phyloP scores from a whole-genome alignment of 2,113 vertebrate genomes.

The Gymnocephalus cernua region DNA sequence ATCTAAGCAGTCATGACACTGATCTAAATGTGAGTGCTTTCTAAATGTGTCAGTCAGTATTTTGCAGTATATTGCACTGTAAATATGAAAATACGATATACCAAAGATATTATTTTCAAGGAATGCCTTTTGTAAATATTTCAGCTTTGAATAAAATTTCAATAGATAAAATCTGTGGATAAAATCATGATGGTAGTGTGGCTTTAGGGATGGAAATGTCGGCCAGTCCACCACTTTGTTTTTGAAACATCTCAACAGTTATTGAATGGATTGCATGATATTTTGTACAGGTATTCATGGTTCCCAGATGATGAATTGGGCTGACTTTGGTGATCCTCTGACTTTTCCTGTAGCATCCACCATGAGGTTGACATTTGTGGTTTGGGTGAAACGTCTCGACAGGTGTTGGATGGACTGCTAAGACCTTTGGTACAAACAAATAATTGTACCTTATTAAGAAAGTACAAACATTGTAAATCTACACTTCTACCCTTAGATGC shows the following conservation, averaged over 20 bases:
- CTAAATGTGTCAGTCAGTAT: constrained; percentile 38
- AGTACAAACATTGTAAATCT: background rate
- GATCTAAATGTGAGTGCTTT: constrained; percentile 40
- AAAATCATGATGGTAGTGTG: background rate
- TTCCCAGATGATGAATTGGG: background rate
- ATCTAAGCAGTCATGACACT: constrained; percentile 37
- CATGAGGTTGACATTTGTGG: background rate
- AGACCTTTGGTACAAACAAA: background rate
- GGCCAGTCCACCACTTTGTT: background rate
- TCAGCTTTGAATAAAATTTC: constrained; percentile 33
- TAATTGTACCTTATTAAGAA: background rate
- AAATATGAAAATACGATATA: constrained; percentile 50
- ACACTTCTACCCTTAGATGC: background rate
- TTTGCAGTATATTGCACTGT: constrained; percentile 51
- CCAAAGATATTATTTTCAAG: constrained; percentile 28
- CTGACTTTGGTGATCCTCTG: background rate
- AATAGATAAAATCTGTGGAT: constrained; percentile 19
- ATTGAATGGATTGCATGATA: background rate
- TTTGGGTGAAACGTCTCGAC: background rate
- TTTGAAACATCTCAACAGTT: background rate
- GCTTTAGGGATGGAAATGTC: background rate
- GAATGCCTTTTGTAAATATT: constrained; percentile 61
- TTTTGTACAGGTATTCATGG: background rate
- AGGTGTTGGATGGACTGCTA: background rate
- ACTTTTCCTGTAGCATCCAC: background rate